Evolutionary conservation across 2,888 invertebrate species (phyloP), one percentile per base, ranked within the genome.

Genomic region (Autographa gamma): DNA sequence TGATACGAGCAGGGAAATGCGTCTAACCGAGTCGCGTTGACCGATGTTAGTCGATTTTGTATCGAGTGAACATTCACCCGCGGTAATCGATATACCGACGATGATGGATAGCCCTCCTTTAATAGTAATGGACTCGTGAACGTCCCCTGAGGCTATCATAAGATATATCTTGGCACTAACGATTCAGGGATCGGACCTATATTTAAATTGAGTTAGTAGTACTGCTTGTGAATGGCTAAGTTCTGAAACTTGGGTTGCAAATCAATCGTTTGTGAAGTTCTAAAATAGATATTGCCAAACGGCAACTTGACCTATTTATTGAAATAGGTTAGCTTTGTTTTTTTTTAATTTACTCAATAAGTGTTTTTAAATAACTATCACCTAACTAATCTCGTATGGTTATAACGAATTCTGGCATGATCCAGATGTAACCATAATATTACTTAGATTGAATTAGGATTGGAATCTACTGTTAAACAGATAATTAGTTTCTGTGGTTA

Each of bases 41-140:
- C 75, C 78, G 83, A 83, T 83, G 82, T 79, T 81, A 83, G 77
- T 77, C 85, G 81, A 84, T 86, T 85, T 82, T 79, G 84, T 82
- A 85, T 86, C 83, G 87, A 82, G 76, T 77, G 72, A 73, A 73
- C 71, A 68, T 74, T 74, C 68, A 66, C 60, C 59, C 34, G 62
- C 69, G 69, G 74, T 72, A 48, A 69, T 71, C 74, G 71, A 69
- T 78, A 67, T 59, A 61, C 61, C 70, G 62, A 59, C 66, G 71
- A 80, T 84, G 84, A 84, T 82, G 78, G 82, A 83, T 84, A 71
- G 67, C 77, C 73, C 81, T 74, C 80, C 84, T 83, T 84, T 83
- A 83, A 81, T 78, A 76, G 82, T 76, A 80, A 84, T 80, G 84
- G 78, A 78, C 72, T 73, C 52, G 66, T 60, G 66, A 67, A 56